Evolutionary conservation across 35 echinoderm and acorn worm species (phyloP).

Genomic region (Diadema setosum): DNA sequence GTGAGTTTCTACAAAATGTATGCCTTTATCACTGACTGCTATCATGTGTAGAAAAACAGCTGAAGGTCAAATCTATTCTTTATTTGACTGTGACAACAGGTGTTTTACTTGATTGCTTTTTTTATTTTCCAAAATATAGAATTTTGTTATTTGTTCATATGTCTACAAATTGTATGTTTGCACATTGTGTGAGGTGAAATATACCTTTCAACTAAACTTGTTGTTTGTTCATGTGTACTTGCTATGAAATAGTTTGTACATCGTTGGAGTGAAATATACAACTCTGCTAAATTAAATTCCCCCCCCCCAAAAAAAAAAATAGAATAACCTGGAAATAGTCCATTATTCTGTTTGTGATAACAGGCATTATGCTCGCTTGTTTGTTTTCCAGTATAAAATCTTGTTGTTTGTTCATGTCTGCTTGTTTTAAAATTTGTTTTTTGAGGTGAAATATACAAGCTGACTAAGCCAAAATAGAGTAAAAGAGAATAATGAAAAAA

Average conservation of each 20-base stretch:
- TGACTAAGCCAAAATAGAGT: neutral
- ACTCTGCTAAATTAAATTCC: too few relatives aligned
- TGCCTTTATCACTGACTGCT: too few relatives aligned
- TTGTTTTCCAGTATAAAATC: neutral
- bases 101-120: neutral
- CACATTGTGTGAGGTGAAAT: neutral
- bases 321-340: too few relatives aligned
- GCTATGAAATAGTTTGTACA: too few relatives aligned
- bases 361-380: neutral
- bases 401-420: neutral
- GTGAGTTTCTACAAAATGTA: constrained; percentile 27
- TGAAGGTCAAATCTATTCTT: too few relatives aligned
- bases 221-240: too few relatives aligned
- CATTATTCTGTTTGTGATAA: too few relatives aligned
- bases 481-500: neutral
- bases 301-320: too few relatives aligned
- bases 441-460: neutral
- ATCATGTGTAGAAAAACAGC: too few relatives aligned
- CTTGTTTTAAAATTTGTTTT: neutral
- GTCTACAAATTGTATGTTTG: neutral
- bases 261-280: too few relatives aligned
- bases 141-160: neutral
- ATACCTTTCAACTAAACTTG: too few relatives aligned
- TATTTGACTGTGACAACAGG: too few relatives aligned
- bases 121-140: neutral